Conservation (phyloP, 2,113 vertebrate genomes). For the Brienomyrus brachyistius region DNA sequence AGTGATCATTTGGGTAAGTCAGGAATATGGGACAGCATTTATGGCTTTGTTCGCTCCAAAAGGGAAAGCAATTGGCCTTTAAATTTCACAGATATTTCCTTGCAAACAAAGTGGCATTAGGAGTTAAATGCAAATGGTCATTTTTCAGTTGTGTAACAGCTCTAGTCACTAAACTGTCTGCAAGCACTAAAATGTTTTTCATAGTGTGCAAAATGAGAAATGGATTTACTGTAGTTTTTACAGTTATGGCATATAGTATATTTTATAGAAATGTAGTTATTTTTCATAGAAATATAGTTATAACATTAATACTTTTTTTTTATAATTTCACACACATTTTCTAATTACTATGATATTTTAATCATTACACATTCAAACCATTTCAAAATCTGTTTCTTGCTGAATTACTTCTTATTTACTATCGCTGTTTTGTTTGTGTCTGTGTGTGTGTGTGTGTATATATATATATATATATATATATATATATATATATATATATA, state of each 20-base stretch:
- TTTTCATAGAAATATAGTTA: background rate
- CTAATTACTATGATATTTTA: background rate
- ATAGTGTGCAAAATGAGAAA: background rate
- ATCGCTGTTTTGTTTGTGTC: background rate
- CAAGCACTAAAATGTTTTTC: background rate
- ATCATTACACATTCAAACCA: background rate
- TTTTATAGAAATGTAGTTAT: background rate
- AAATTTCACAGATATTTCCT: background rate
- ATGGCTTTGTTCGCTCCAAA: background rate
- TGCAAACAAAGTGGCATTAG: background rate
- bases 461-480: too few species aligned
- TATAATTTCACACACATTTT: background rate
- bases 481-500: too few species aligned
- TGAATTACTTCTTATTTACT: background rate
- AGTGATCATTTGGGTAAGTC: slow-evolving; percentile 13
- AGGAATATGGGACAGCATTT: slow-evolving; percentile 13
- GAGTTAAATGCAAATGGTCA: slow-evolving; percentile 3
- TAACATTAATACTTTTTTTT: background rate
- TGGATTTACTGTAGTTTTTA: background rate
- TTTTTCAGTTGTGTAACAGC: background rate
- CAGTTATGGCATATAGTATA: background rate
- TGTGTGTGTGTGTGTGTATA: too few species aligned
- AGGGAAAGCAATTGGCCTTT: slow-evolving; percentile 8
- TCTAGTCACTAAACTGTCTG: background rate
- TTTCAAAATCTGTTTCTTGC: background rate